phyloP scores from a whole-genome alignment of 2,113 vertebrate genomes.

The Canis aureus region DNA sequence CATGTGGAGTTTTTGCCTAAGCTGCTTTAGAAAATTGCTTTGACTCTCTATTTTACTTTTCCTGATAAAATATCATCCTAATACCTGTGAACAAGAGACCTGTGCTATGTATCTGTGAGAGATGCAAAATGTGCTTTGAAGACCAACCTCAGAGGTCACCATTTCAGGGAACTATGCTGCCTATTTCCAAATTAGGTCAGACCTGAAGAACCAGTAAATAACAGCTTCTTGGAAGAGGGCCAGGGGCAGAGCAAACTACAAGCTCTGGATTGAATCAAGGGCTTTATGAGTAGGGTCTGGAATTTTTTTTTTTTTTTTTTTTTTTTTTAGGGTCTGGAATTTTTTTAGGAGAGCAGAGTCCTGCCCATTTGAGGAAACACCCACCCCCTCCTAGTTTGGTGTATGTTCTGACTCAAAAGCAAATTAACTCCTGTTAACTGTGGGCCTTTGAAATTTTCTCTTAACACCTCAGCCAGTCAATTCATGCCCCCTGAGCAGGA shows the following conservation, averaged over 20 bases:
- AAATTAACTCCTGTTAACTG: conserved; percentile 20
- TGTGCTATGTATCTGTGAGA: not conserved
- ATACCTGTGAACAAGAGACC: not conserved
- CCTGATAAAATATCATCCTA: not conserved
- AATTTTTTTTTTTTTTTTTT: conserved; percentile 20
- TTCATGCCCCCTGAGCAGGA: not conserved
- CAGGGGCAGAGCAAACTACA: not conserved
- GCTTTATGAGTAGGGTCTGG: conserved; percentile 34
- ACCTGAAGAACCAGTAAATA: conserved; percentile 34
- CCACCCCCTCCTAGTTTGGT: not conserved
- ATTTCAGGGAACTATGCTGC: not conserved
- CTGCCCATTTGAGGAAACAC: not conserved
- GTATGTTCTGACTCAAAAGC: not conserved
- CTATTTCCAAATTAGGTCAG: conserved; percentile 36
- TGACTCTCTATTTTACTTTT: not conserved
- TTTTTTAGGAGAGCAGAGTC: not conserved
- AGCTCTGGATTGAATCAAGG: conserved; percentile 60
- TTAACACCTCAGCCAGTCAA: not conserved
- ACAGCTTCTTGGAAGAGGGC: conserved; percentile 14
- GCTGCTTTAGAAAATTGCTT: conserved; percentile 2
- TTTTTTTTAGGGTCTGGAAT: not conserved
- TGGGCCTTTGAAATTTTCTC: not conserved
- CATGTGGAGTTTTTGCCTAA: not conserved
- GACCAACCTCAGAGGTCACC: not conserved
- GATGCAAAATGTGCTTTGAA: not conserved